These are phyloP conservation scores for Bombus confusus DNA, from an alignment of 1,140 invertebrate species.

Conservation along the genomic window DNA sequence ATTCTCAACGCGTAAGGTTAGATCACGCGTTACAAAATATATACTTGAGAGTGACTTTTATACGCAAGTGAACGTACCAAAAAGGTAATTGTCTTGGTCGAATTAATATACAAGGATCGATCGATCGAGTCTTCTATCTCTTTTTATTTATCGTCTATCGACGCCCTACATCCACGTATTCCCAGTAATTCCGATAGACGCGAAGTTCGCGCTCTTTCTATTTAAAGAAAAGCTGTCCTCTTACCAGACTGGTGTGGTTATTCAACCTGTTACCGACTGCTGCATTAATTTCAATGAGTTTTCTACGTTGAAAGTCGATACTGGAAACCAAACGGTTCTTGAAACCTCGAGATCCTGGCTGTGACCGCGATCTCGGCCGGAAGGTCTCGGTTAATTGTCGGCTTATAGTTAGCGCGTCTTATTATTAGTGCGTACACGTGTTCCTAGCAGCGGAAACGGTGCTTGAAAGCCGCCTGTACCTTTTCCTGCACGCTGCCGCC, in stretches of 20 bases:
- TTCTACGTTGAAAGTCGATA: neutral
- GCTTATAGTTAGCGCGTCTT: conserved; percentile 38
- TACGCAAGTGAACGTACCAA: no score
- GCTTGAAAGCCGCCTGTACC: neutral
- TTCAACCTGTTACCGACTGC: neutral
- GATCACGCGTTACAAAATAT: no score
- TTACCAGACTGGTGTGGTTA: neutral
- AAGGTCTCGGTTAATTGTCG: conserved; percentile 49
- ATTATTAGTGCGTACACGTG: conserved; percentile 42
- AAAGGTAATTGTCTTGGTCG: no score
- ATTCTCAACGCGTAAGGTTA: no score
- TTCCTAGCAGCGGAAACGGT: conserved; percentile 18
- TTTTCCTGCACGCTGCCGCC: neutral
- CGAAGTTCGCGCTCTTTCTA: no score
- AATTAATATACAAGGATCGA: no score
- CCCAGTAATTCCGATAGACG: no score
- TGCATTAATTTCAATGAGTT: neutral
- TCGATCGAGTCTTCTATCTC: no score
- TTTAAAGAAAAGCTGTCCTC: no score
- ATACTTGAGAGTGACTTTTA: no score
- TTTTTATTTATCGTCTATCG: no score
- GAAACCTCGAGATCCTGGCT: neutral
- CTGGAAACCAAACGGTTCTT: neutral
- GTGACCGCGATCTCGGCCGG: neutral
- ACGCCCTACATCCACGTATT: no score